phyloP scores from a whole-genome alignment of 2,113 vertebrate genomes.

The Pristiophorus japonicus region DNA sequence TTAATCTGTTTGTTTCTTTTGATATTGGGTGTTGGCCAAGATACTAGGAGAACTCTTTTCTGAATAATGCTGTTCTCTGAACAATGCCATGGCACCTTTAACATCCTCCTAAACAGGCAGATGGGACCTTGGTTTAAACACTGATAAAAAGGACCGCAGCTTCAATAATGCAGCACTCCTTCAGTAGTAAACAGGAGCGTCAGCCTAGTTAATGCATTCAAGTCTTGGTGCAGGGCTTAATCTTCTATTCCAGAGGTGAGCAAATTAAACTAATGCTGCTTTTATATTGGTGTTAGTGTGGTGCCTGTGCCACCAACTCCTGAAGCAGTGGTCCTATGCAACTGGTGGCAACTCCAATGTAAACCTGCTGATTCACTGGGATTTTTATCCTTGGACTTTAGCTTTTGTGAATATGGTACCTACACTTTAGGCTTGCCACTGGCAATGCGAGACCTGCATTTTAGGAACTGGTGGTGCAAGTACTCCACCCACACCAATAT shows the following conservation, averaged over 20 bases:
- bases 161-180: neutral
- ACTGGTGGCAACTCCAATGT: neutral
- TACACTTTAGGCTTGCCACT: neutral
- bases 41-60: neutral
- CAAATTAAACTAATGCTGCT: neutral
- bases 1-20: neutral
- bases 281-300: neutral
- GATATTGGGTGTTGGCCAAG: neutral
- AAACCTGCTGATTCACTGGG: neutral
- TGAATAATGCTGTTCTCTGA: neutral
- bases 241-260: neutral
- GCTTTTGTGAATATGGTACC: neutral
- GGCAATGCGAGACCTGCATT: neutral
- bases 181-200: neutral
- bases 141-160: neutral
- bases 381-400: neutral
- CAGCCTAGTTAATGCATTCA: neutral
- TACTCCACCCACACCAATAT: neutral
- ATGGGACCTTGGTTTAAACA: neutral
- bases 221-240: neutral
- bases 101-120: neutral
- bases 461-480: neutral
- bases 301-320: neutral
- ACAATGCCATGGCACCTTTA: neutral
- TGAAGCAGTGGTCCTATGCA: neutral